Conservation (phyloP, 2,888 invertebrate genomes). For the Sarcophaga variegata region DNA sequence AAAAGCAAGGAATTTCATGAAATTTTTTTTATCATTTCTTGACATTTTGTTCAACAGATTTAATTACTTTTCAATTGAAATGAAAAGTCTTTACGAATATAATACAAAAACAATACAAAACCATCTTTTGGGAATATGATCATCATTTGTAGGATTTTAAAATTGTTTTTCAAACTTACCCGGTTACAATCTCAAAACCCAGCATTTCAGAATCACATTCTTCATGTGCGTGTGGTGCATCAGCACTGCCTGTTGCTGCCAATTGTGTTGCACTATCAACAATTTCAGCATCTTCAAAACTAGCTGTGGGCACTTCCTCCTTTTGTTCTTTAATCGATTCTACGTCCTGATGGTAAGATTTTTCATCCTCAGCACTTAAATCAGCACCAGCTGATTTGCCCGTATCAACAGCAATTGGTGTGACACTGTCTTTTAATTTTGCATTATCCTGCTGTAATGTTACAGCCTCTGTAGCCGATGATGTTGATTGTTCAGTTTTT, state of each 20-base stretch:
- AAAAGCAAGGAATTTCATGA: too few species aligned
- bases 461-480: slow-evolving; percentile 52
- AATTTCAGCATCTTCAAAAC: slow-evolving; percentile 72
- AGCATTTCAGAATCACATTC: slow-evolving; percentile 95
- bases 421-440: slow-evolving; percentile 58
- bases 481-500: slow-evolving; percentile 72
- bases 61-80: too few species aligned
- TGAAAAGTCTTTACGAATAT: too few species aligned
- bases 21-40: too few species aligned
- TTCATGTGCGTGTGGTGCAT: slow-evolving; percentile 80
- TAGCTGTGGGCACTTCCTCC: slow-evolving; percentile 71
- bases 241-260: slow-evolving; percentile 17
- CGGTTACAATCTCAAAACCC: slow-evolving; percentile 95
- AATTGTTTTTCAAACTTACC: slow-evolving; percentile 82
- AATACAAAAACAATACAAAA: too few species aligned
- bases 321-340: slow-evolving; percentile 74
- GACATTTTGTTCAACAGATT: too few species aligned
- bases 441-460: slow-evolving; percentile 50
- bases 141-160: too few species aligned
- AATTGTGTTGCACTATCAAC: slow-evolving; percentile 61
- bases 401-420: slow-evolving; percentile 69
- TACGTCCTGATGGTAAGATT: slow-evolving; percentile 52
- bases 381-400: slow-evolving; percentile 63
- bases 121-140: too few species aligned
- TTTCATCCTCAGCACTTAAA: slow-evolving; percentile 51